Evolutionary conservation across 2,113 vertebrate species (phyloP).

Genomic region (Clarias gariepinus): DNA sequence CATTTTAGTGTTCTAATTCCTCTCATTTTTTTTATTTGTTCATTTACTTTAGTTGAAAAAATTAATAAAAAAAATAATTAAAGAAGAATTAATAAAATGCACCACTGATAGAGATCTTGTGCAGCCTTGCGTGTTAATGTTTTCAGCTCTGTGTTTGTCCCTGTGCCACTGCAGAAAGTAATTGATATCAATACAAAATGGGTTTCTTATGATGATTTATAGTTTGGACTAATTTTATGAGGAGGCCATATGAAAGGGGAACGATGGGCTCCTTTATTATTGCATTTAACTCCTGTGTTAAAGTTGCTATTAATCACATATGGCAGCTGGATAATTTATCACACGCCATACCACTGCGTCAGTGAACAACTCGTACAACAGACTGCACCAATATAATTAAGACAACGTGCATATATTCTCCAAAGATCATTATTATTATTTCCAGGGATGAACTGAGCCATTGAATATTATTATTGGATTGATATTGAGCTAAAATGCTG

Average conservation of each 20-base stretch:
- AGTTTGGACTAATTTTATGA: constrained; percentile 57
- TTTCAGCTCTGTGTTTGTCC: not conserved
- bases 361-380: constrained; percentile 59
- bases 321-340: constrained; percentile 61
- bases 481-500: not conserved
- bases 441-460: constrained; percentile 1
- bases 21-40: constrained; percentile 52
- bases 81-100: too few relatives aligned
- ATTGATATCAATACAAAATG: constrained; percentile 59
- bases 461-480: not conserved
- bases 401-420: constrained; percentile 21
- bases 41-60: constrained; percentile 44
- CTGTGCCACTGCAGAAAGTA: constrained; percentile 46
- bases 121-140: constrained; percentile 13
- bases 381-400: constrained; percentile 48
- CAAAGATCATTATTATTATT: constrained; percentile 17
- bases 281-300: constrained; percentile 69
- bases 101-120: not conserved
- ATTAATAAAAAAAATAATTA: not conserved
- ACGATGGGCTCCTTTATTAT: constrained; percentile 67
- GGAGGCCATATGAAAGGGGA: constrained; percentile 64
- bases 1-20: constrained; percentile 52
- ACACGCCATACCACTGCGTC: constrained; percentile 55
- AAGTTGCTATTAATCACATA: constrained; percentile 67
- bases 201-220: constrained; percentile 63